A percentile compares a stretch with the other conserved stretches of the same genome.
Conservation (phyloP, 2,797 vertebrate genomes). For the Gambelia wislizenii region DNA sequence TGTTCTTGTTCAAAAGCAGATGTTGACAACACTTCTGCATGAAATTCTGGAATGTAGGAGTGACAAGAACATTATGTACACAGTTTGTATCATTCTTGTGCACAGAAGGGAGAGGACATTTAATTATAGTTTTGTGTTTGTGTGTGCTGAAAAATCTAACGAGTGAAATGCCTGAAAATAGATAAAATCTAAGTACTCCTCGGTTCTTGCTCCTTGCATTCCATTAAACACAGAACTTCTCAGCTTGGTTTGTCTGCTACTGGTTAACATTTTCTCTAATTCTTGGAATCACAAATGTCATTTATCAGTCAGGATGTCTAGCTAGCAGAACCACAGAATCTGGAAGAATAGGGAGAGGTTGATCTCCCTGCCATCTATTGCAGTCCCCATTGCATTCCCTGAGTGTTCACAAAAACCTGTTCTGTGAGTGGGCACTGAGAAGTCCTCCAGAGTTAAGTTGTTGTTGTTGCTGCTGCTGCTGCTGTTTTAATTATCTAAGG, state of each 20-base stretch:
- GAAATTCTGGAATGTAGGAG: not conserved
- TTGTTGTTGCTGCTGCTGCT: no score
- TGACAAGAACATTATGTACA: not conserved
- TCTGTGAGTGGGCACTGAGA: no score
- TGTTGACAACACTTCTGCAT: not conserved
- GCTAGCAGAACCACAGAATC: no score
- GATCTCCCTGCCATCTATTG: no score
- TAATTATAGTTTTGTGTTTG: not conserved
- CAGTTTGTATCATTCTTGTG: not conserved
- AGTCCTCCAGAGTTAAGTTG: no score
- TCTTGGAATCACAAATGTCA: not conserved
- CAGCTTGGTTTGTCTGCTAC: not conserved
- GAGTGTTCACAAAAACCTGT: no score
- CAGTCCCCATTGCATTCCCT: no score
- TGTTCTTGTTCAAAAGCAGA: not conserved
- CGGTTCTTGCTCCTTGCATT: not conserved
- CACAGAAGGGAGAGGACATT: not conserved
- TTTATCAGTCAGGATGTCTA: no score
- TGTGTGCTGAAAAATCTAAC: not conserved
- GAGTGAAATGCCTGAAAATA: not conserved
- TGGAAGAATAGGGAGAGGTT: no score
- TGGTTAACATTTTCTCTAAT: not conserved
- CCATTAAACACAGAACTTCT: not conserved
- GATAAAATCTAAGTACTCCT: not conserved
- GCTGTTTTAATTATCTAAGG: no score